Percentiles rank a stretch among this genome's conserved stretches.
Evolutionary conservation across 2,888 invertebrate species (phyloP).

Genomic region (Apodemia duryi): DNA sequence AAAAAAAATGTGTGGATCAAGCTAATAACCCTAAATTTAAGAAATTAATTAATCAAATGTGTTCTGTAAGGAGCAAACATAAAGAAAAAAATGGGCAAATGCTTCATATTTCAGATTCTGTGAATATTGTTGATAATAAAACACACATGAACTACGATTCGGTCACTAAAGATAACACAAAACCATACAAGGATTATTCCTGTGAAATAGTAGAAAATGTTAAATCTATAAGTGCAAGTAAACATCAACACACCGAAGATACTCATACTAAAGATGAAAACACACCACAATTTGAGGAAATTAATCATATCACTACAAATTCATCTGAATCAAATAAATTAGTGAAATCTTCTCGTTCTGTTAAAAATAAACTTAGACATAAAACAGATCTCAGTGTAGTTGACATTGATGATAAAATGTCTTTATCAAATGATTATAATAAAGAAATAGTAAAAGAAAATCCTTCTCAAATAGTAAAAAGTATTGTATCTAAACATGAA

Average conservation of each 20-base stretch:
- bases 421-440: not conserved
- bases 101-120: not conserved
- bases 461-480: not conserved
- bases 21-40: not conserved
- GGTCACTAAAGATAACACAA: not conserved
- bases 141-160: not conserved
- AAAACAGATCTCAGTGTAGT: not conserved
- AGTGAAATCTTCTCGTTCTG: not conserved
- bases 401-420: not conserved
- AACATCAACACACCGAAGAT: not conserved
- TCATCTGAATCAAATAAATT: not conserved
- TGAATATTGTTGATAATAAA: not conserved
- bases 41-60: not conserved
- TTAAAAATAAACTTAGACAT: not conserved
- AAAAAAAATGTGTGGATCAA: not conserved
- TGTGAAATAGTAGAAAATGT: not conserved
- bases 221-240: not conserved
- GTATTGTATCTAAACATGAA: not conserved
- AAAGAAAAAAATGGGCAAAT: not conserved
- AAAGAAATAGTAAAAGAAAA: not conserved
- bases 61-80: not conserved
- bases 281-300: not conserved
- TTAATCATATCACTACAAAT: not conserved
- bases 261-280: not conserved
- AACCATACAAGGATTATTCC: not conserved